Evolutionary conservation across 2,113 vertebrate genomes (phyloP).

Genomic region (Phaethornis superciliosus): DNA sequence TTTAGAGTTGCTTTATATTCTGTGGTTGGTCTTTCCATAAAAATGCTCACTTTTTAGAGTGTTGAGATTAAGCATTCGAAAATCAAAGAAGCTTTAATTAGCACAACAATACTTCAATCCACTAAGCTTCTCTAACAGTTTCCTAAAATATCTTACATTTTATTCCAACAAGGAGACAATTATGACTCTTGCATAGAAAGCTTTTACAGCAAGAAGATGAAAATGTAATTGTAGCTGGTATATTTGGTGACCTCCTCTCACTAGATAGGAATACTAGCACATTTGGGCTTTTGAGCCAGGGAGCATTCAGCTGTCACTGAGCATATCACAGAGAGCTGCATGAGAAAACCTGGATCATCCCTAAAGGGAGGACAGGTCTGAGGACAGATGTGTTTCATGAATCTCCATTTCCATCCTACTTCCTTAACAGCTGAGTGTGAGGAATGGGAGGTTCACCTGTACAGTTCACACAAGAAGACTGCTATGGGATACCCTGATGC

Average conservation of each 20-base stretch:
- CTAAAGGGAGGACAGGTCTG: background rate
- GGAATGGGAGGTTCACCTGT: background rate
- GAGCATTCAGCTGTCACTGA: background rate
- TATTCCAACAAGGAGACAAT: slow-evolving; percentile 35
- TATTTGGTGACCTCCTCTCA: slow-evolving; percentile 68
- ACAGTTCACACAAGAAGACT: background rate
- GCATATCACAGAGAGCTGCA: background rate
- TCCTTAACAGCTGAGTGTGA: background rate
- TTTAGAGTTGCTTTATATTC: background rate
- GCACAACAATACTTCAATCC: slow-evolving; percentile 46
- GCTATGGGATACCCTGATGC: background rate
- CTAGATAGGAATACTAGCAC: background rate
- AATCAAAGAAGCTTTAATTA: slow-evolving; percentile 64
- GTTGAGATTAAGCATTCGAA: background rate
- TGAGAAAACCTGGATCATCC: background rate
- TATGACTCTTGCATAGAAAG: slow-evolving; percentile 40
- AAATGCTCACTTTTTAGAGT: slow-evolving; percentile 7
- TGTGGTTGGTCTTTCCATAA: slow-evolving; percentile 37
- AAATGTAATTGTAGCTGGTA: slow-evolving; percentile 41
- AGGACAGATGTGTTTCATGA: background rate
- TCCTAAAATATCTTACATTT: slow-evolving; percentile 44
- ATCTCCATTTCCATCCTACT: background rate
- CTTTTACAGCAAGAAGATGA: slow-evolving; percentile 32
- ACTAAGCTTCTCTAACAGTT: slow-evolving; percentile 33
- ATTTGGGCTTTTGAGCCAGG: background rate